phyloP scores from a whole-genome alignment of 2,797 vertebrate species.

The Gadopsis bispinosus region DNA sequence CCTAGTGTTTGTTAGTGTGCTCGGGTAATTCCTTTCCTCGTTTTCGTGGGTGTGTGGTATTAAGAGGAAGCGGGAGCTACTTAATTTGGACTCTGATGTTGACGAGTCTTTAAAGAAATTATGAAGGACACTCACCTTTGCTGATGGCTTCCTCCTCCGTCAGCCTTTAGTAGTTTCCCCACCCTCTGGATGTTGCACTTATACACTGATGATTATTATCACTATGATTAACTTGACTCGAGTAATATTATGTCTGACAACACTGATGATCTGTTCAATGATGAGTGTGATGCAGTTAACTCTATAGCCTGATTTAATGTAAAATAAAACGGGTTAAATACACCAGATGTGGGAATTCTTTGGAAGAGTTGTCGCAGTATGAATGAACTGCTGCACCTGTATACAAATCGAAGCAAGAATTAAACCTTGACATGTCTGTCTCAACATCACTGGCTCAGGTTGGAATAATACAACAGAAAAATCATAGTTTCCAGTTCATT shows the following conservation, averaged over 20 bases:
- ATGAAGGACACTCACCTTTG: constrained; percentile 31
- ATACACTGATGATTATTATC: constrained; percentile 60
- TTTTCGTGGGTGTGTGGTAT: constrained; percentile 1
- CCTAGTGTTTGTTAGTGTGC: neutral
- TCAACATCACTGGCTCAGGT: neutral
- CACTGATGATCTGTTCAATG: constrained; percentile 72
- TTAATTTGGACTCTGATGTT: constrained; percentile 40
- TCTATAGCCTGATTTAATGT: constrained; percentile 77
- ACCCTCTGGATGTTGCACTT: constrained; percentile 68
- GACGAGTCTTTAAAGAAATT: constrained; percentile 16
- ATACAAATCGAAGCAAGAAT: neutral
- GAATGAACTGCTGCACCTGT: neutral
- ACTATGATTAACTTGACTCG: constrained; percentile 66
- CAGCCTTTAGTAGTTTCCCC: constrained; percentile 54
- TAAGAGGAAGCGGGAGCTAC: neutral
- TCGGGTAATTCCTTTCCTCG: neutral
- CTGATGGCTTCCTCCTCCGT: constrained; percentile 39
- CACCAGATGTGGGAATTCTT: constrained; percentile 10
- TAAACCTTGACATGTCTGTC: neutral
- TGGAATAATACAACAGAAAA: neutral
- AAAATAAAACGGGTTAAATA: constrained; percentile 78
- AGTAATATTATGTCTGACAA: constrained; percentile 73
- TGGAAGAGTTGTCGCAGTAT: neutral
- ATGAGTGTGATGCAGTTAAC: constrained; percentile 78
- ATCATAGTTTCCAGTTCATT: neutral